Conservation (phyloP, 2,888 invertebrate species). For the Caenorhabditis imperialis region DNA sequence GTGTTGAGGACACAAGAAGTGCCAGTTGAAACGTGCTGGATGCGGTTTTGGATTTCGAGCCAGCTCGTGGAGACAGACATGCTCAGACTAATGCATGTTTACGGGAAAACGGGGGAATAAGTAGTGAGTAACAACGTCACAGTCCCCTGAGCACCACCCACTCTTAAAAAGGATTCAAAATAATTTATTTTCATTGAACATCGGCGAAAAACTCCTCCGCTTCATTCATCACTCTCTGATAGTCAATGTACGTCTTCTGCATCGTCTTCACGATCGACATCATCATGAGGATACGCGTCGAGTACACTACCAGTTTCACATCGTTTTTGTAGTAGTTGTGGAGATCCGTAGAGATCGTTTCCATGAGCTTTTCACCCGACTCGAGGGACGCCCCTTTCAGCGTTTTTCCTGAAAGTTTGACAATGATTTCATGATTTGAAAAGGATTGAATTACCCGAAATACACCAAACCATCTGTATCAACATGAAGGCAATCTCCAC, state of each 20-base stretch:
- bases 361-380: slow-evolving; percentile 6
- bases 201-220: too few relatives aligned
- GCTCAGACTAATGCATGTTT: too few relatives aligned
- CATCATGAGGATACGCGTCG: slow-evolving; percentile 12
- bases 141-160: too few relatives aligned
- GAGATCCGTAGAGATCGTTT: slow-evolving; percentile 5
- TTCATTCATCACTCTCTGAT: slow-evolving; percentile 18
- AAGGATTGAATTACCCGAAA: slow-evolving; percentile 13
- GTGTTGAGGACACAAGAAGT: slow-evolving; percentile 26
- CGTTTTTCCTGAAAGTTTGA: slow-evolving; percentile 21
- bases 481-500: slow-evolving; percentile 19
- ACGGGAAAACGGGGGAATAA: too few relatives aligned
- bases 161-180: too few relatives aligned
- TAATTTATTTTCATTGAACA: too few relatives aligned
- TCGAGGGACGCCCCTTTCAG: not conserved
- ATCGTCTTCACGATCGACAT: slow-evolving; percentile 15
- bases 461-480: slow-evolving; percentile 30
- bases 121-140: too few relatives aligned
- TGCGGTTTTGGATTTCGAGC: slow-evolving; percentile 26
- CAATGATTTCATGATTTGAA: not conserved
- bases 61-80: slow-evolving; percentile 4
- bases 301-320: slow-evolving; percentile 14
- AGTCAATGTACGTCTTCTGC: slow-evolving; percentile 29
- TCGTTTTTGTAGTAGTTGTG: slow-evolving; percentile 10
- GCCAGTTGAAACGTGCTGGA: slow-evolving; percentile 30